Percentiles rank a stretch among this genome's conserved stretches.
Evolutionary conservation across 2,797 vertebrate genomes (phyloP).

Genomic region (Pogonophryne albipinna): DNA sequence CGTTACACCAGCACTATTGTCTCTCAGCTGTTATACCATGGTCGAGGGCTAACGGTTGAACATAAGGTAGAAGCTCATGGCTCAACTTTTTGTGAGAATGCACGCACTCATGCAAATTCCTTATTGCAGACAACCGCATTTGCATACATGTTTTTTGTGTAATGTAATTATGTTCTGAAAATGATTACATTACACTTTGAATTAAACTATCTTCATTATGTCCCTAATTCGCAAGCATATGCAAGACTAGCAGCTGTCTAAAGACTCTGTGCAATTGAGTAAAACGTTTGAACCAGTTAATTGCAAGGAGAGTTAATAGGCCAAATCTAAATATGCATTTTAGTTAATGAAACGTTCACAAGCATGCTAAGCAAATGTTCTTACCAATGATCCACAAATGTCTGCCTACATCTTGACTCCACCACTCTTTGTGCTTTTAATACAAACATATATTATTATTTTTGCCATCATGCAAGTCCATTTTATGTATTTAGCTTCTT

Average conservation of each 20-base stretch:
- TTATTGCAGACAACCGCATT: not conserved
- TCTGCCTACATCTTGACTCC: slow-evolving; percentile 56
- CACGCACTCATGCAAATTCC: not conserved
- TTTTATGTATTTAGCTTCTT: not conserved
- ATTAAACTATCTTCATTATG: slow-evolving; percentile 29
- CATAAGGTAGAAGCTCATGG: not conserved
- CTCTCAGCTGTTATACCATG: slow-evolving; percentile 54
- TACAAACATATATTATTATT: slow-evolving; percentile 27
- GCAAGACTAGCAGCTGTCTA: slow-evolving; percentile 54
- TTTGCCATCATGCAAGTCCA: not conserved
- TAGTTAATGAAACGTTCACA: slow-evolving; percentile 52
- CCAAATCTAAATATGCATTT: slow-evolving; percentile 65
- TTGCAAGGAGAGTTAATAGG: slow-evolving; percentile 68
- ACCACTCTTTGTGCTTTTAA: not conserved
- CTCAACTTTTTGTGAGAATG: slow-evolving; percentile 15
- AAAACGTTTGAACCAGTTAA: slow-evolving; percentile 59
- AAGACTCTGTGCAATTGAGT: slow-evolving; percentile 38
- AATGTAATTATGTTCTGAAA: not conserved
- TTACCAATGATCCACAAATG: slow-evolving; percentile 55
- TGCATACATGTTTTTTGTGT: not conserved
- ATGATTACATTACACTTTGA: slow-evolving; percentile 29
- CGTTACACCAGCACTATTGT: slow-evolving; percentile 70
- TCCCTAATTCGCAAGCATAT: slow-evolving; percentile 50
- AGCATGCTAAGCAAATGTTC: slow-evolving; percentile 35
- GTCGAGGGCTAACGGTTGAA: slow-evolving; percentile 41